Evolutionary conservation across 2,113 vertebrate genomes (phyloP).

Genomic region (Columba livia): DNA sequence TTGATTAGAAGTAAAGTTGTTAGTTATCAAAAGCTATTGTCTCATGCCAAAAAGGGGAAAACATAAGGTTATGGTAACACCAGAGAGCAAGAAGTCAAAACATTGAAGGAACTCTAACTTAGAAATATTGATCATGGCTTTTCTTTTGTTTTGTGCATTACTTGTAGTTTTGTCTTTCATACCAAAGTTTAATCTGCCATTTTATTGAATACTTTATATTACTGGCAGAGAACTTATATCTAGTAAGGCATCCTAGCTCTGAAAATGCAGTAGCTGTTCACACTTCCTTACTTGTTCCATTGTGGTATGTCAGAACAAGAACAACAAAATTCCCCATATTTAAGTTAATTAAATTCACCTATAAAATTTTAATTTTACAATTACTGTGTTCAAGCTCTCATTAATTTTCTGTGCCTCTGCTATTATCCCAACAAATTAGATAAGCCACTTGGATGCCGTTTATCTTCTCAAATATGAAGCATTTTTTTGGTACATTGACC

Average conservation of each 20-base stretch:
- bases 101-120: neutral
- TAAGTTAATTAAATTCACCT: neutral
- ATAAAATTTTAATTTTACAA: neutral
- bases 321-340: neutral
- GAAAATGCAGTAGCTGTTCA: neutral
- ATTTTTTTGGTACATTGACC: neutral
- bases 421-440: neutral
- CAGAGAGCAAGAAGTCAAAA: neutral
- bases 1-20: neutral
- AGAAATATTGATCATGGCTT: neutral
- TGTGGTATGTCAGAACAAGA: neutral
- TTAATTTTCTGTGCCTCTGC: neutral
- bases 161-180: neutral
- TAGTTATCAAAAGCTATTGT: neutral
- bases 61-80: neutral
- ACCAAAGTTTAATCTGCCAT: neutral
- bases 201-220: neutral
- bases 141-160: neutral
- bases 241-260: neutral
- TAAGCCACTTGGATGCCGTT: neutral
- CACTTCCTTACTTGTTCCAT: neutral
- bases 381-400: neutral
- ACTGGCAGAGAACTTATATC: neutral
- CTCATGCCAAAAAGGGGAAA: neutral
- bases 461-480: neutral